A percentile compares a stretch with the other conserved stretches of the same genome.
These are phyloP conservation scores for Sparidentex hasta DNA, from an alignment of 2,797 vertebrate genomes.

Conservation along the genomic window DNA sequence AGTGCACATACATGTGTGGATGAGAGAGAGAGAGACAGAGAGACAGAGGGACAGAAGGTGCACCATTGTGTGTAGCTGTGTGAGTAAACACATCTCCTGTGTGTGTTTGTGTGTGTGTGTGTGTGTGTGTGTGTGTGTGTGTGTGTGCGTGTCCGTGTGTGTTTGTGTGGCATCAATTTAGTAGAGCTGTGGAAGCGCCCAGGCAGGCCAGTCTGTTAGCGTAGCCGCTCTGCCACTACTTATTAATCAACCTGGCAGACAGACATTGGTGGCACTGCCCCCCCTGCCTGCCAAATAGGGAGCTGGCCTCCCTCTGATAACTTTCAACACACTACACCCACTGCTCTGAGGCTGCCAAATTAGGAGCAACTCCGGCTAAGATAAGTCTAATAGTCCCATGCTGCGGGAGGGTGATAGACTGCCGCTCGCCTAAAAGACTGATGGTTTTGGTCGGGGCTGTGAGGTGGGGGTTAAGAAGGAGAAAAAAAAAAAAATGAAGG, in stretches of 20 bases:
- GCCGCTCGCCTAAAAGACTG: conserved; percentile 44
- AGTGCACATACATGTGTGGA: background rate
- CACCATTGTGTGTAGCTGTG: conserved; percentile 12
- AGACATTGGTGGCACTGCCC: conserved; percentile 71
- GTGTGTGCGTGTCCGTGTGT: conserved; percentile 23
- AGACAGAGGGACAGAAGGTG: background rate
- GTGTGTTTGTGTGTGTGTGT: conserved; percentile 20
- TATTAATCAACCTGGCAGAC: conserved; percentile 81
- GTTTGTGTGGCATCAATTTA: conserved; percentile 61
- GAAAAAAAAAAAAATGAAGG: conserved; percentile 31
- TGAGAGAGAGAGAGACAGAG: background rate
- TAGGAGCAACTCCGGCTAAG: conserved; percentile 76
- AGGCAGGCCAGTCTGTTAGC: conserved; percentile 65
- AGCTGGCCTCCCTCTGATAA: conserved; percentile 80
- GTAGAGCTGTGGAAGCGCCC: conserved; percentile 50
- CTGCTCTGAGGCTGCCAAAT: conserved; percentile 74
- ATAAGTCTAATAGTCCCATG: conserved; percentile 75
- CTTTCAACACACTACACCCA: conserved; percentile 71
- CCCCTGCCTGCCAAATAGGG: conserved; percentile 79
- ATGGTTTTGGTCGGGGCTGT: conserved; percentile 43
- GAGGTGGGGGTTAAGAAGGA: conserved; percentile 20
- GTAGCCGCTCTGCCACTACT: conserved; percentile 66
- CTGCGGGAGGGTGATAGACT: conserved; percentile 71
- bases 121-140: conserved; percentile 43
- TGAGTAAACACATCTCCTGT: conserved; percentile 32